phyloP scores from a whole-genome alignment of 1,140 invertebrate genomes.

The Heliconius himera region DNA sequence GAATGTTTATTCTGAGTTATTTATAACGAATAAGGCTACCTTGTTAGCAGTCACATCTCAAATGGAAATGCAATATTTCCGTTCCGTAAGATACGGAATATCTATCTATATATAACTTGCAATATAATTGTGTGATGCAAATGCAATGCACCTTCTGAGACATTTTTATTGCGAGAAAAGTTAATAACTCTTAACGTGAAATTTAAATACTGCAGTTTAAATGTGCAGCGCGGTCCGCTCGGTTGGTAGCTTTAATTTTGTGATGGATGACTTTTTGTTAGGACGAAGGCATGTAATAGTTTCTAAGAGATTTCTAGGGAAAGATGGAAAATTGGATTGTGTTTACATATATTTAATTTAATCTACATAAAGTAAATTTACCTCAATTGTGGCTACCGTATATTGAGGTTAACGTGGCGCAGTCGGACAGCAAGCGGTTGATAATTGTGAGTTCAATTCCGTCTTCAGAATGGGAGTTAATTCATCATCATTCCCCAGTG shows the following conservation, averaged over 20 bases:
- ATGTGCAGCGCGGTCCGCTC: constrained; percentile 24
- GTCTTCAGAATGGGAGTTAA: too few relatives aligned
- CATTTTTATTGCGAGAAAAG: constrained; percentile 64
- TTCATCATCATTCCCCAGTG: too few relatives aligned
- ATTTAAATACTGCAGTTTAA: constrained; percentile 51
- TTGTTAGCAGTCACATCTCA: constrained; percentile 31
- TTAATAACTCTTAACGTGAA: constrained; percentile 65
- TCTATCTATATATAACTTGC: constrained; percentile 30
- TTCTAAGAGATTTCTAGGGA: not conserved
- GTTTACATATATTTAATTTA: too few relatives aligned
- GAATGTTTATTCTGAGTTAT: not conserved
- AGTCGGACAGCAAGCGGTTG: too few relatives aligned
- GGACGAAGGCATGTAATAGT: not conserved
- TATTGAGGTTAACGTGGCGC: too few relatives aligned
- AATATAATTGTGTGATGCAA: constrained; percentile 60
- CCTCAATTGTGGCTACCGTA: too few relatives aligned
- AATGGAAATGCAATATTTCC: constrained; percentile 18
- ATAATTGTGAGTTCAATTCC: too few relatives aligned
- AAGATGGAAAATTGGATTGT: not conserved
- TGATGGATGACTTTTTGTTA: constrained; percentile 28
- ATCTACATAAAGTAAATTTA: too few relatives aligned
- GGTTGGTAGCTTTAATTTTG: constrained; percentile 27
- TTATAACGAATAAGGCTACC: constrained; percentile 3
- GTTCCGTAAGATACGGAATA: not conserved
- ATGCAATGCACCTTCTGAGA: constrained; percentile 51